Conservation (phyloP, 2,797 vertebrate genomes). For the Sebastes oblongus region DNA sequence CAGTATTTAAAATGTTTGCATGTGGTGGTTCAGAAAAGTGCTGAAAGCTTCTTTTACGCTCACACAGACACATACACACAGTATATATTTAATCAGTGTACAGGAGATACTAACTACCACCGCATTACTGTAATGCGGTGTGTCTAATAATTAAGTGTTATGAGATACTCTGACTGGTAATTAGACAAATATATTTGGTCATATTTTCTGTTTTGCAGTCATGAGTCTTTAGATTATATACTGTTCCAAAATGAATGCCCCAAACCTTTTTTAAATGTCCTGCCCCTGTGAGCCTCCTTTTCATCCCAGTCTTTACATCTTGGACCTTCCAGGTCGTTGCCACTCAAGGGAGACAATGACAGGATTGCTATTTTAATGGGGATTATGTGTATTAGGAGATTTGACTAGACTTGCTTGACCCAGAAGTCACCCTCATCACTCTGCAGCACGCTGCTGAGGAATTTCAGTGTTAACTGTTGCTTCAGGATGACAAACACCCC, state of each 20-base stretch:
- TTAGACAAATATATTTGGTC: too few species aligned
- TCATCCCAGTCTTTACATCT: not conserved
- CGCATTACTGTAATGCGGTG: not conserved
- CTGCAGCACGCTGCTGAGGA: constrained; percentile 37
- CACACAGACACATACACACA: not conserved
- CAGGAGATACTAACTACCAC: not conserved
- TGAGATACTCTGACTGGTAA: too few species aligned
- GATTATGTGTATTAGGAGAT: constrained; percentile 6
- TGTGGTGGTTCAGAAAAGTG: not conserved
- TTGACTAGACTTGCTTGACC: constrained; percentile 31
- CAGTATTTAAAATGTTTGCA: not conserved
- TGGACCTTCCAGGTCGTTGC: not conserved
- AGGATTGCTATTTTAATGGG: not conserved
- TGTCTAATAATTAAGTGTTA: too few species aligned
- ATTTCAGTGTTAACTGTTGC: constrained; percentile 57
- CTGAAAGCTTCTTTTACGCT: not conserved
- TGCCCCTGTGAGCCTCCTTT: not conserved
- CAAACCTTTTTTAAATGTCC: not conserved
- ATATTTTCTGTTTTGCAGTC: too few species aligned
- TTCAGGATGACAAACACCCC: constrained; percentile 16
- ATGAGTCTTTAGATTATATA: not conserved
- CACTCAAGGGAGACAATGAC: not conserved
- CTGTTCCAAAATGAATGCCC: not conserved
- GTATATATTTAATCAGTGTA: not conserved
- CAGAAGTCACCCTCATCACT: not conserved